phyloP scores from a whole-genome alignment of 2,888 invertebrate species.

The Gisinianus flammeolus region DNA sequence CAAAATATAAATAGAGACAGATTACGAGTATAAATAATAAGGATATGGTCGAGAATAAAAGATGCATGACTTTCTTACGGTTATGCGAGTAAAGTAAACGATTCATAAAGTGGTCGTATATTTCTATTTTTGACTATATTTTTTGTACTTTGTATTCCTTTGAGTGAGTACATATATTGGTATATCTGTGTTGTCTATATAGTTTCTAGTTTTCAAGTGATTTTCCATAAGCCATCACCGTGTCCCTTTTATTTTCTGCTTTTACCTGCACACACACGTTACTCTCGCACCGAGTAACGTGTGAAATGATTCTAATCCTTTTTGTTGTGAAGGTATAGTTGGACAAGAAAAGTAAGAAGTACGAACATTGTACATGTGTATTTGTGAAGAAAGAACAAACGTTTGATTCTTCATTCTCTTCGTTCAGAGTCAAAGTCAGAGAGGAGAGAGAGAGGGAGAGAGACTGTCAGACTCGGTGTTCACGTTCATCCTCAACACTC shows the following conservation, averaged over 20 bases:
- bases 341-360: neutral
- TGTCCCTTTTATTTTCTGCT: neutral
- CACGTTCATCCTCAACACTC: neutral
- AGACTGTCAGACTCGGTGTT: slow-evolving; percentile 10
- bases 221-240: neutral
- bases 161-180: neutral
- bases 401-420: neutral
- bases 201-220: neutral
- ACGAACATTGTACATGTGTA: neutral
- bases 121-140: neutral
- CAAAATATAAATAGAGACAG: no score
- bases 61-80: no score
- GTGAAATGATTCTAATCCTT: slow-evolving; percentile 29
- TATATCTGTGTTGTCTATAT: neutral
- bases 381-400: neutral
- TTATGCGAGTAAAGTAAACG: no score
- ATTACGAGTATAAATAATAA: no score
- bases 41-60: no score
- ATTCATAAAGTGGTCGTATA: slow-evolving; percentile 7
- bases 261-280: neutral
- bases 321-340: neutral
- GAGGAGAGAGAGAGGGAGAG: slow-evolving; percentile 15
- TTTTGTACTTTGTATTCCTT: neutral
- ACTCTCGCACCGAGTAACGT: slow-evolving; percentile 6
- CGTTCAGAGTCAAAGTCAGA: neutral